Evolutionary conservation across 2,888 invertebrate species (phyloP), one percentile per base, ranked within the genome.

Genomic region (Sinhomidia bicolor): DNA sequence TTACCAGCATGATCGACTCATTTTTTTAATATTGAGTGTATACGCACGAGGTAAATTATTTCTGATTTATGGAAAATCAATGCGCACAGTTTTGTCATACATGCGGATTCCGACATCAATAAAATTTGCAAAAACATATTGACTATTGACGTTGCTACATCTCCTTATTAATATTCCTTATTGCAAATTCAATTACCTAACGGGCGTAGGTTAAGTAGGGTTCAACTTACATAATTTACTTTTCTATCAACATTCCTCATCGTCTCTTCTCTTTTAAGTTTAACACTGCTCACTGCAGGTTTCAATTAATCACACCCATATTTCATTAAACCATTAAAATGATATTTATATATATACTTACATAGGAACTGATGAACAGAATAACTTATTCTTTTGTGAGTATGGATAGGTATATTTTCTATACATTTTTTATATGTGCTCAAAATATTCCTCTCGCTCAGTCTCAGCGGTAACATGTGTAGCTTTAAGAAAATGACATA

Each of bases 181-280:
- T 84, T 84, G 74, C 74, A 41, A 74, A 83, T 17, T 74, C 36
- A 36, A 26, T 84, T 57, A 65, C 57, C 20, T 83, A 29, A 23
- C n/a, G 68, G 51, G 68, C 81, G 29, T n/a, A 68, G 51, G 54
- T 80, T 51, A 80, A 71, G 71, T 74, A 74, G 29, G 60, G 71
- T 74, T 71, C 71, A 84, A 26, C 84, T 83, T 83, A 83, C 83
- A 83, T 83, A 83, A 83, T 71, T 71, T 44, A 60, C 36, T 36
- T 60, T 71, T 44, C 44, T 71, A 32, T 54, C 17, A 78, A 60
- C n/a, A 29, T 54, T 29, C 32, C 17, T 36, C 17, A 65, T 74
- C 32, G 14, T 74, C 26, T 44, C 74, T 47, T 47, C 9, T 36
- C 36, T 5, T 36, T 36, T 36, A 23, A 32, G 2, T 20, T 10